Conservation (phyloP, 2,113 vertebrate species). For the Lepisosteus osseus region DNA sequence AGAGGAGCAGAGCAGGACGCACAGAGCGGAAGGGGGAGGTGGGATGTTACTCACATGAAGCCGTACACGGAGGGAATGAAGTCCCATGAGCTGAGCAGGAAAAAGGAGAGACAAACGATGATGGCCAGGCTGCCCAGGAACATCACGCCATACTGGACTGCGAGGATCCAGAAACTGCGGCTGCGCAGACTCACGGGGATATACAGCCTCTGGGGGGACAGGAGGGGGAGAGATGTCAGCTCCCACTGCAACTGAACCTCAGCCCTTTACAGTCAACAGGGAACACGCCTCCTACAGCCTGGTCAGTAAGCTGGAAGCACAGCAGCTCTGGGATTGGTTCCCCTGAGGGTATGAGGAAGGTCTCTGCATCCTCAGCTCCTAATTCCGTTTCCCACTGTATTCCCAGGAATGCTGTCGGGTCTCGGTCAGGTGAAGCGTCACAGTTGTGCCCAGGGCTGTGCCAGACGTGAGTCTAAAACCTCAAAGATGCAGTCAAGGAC, state of each 20-base stretch:
- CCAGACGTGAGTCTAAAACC: no score
- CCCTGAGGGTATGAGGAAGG: no score
- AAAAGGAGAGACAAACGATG: conserved; percentile 87
- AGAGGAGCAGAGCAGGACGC: background rate
- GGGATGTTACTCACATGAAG: conserved; percentile 82
- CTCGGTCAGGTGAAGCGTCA: no score
- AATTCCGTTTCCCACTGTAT: no score
- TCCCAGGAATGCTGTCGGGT: no score
- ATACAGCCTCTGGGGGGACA: conserved; percentile 75
- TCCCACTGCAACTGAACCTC: background rate
- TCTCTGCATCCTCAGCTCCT: no score
- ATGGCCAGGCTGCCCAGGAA: conserved; percentile 86
- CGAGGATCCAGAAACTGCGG: conserved; percentile 84
- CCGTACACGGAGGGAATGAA: conserved; percentile 92
- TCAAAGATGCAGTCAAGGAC: no score
- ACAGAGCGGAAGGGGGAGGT: background rate
- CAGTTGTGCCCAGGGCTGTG: no score
- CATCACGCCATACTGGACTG: conserved; percentile 79
- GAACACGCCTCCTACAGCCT: no score
- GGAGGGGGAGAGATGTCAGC: background rate
- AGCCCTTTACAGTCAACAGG: no score
- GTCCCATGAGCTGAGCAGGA: conserved; percentile 95
- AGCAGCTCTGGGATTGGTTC: no score
- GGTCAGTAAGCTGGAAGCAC: no score
- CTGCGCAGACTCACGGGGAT: conserved; percentile 79